Evolutionary conservation across 2,797 vertebrate genomes (phyloP), one percentile per base, ranked within the genome.

Genomic region (Pogonophryne albipinna): DNA sequence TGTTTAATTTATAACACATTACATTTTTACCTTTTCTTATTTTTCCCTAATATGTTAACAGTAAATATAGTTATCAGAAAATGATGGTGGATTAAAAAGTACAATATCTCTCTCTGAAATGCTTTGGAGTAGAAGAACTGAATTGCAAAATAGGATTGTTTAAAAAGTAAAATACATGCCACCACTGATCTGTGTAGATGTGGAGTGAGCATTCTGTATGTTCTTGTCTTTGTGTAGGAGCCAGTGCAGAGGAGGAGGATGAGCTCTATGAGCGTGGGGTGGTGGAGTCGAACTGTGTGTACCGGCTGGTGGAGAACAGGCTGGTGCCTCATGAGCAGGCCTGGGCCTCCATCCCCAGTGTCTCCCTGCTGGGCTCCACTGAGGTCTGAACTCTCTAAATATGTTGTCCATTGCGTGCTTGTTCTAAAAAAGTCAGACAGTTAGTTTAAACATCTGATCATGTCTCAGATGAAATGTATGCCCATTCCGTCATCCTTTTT

Each of bases 281-380:
- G 83, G 91, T 93, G 66, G 95, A 96, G 85, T 95, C 95, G 1
- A 96, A 96, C 93, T 95, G 95, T 74, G 92, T 93, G n/a, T 96
- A 95, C 87, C 85, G 79, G 23, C 92, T 96, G 83, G 80, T 92
- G 87, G 95, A 94, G 65, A 92, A 95, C 90, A 82, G 92, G 45
- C 92, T 96, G 79, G 91, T 95, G 14, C 95, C 95, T 47, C 92
- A 92, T 9, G 95, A 95, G 42, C 88, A 91, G 63, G 91, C 89
- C 86, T 96, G 95, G 96, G 95, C 95, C 57, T 87, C 88, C 12
- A 65, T 88, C 27, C 95, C 95, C 60, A 79, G 82, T 17, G 14
- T 84, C 62, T 82, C 89, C 67, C 88, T 96, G 73, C 93, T 96
- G 72, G 74, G 61, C 78, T 84, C 94, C 66, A 49, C 69, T 10